phyloP scores from a whole-genome alignment of 2,797 vertebrate species.

The Spea hammondii region DNA sequence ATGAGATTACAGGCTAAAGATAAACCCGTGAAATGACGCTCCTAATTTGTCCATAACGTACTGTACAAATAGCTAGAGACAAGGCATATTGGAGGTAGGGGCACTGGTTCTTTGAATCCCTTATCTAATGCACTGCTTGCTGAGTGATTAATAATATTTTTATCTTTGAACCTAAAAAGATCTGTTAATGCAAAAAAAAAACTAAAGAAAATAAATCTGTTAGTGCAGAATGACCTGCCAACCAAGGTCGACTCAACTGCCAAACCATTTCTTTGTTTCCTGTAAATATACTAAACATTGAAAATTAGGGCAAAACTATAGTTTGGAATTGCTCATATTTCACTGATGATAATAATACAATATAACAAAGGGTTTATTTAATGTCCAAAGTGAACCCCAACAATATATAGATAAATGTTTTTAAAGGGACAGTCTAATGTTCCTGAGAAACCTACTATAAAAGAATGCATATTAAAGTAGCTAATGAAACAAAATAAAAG shows the following conservation, averaged over 20 bases:
- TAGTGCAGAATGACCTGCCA: slow-evolving; percentile 2
- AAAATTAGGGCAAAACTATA: too few species aligned
- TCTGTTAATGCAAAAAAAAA: slow-evolving; percentile 19
- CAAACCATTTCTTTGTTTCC: slow-evolving; percentile 10
- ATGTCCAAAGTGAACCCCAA: too few species aligned
- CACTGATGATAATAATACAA: too few species aligned
- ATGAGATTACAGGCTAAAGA: slow-evolving; percentile 44
- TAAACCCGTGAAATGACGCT: slow-evolving; percentile 49
- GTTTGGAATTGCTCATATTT: too few species aligned
- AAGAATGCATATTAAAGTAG: too few species aligned
- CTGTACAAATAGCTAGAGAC: slow-evolving; percentile 42
- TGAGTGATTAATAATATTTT: slow-evolving; percentile 37
- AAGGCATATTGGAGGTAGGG: slow-evolving; percentile 24
- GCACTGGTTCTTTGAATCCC: slow-evolving; percentile 34
- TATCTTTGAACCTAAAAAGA: slow-evolving; percentile 36
- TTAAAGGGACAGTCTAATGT: too few species aligned
- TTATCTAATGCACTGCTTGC: slow-evolving; percentile 35
- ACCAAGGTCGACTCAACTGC: slow-evolving; percentile 1
- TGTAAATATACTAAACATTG: slow-evolving; percentile 3
- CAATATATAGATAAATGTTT: too few species aligned
- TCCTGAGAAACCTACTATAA: too few species aligned
- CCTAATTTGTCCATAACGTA: slow-evolving; percentile 48
- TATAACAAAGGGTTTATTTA: too few species aligned
- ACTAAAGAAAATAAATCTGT: slow-evolving; percentile 10
- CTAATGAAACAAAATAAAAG: too few species aligned